Evolutionary conservation across 2,888 invertebrate species (phyloP).

Genomic region (Lithophane semibrunnea): DNA sequence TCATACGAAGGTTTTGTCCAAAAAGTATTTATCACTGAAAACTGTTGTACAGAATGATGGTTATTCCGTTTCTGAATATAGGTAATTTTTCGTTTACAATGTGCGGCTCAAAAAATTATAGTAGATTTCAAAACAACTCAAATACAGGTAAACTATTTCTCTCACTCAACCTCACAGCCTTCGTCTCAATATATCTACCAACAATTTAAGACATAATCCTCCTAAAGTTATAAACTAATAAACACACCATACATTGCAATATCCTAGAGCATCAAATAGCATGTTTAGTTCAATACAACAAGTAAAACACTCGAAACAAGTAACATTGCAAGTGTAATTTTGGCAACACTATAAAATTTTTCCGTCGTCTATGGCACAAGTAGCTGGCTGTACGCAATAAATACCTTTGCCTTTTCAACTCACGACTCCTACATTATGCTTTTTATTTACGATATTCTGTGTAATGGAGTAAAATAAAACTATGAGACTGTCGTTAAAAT

Average conservation of each 20-base stretch:
- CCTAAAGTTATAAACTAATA: slow-evolving; percentile 21
- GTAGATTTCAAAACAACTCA: neutral
- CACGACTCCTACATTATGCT: slow-evolving; percentile 26
- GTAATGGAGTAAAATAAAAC: slow-evolving; percentile 20
- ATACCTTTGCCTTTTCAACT: slow-evolving; percentile 50
- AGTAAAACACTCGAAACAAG: slow-evolving; percentile 55
- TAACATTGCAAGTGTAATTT: slow-evolving; percentile 58
- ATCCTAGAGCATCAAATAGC: slow-evolving; percentile 27
- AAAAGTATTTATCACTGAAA: neutral
- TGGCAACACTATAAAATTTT: slow-evolving; percentile 55
- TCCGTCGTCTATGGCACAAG: slow-evolving; percentile 48
- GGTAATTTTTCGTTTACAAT: too few relatives aligned
- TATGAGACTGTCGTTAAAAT: slow-evolving; percentile 3
- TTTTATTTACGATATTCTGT: slow-evolving; percentile 37
- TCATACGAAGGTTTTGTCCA: neutral
- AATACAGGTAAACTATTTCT: neutral
- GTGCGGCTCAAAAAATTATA: neutral
- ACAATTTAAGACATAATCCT: neutral
- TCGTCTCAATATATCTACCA: neutral
- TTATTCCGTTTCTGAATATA: neutral
- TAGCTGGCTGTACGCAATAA: slow-evolving; percentile 49
- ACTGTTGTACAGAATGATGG: too few relatives aligned
- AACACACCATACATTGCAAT: slow-evolving; percentile 11
- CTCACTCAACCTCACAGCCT: too few relatives aligned
- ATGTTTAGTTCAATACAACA: slow-evolving; percentile 57